Evolutionary conservation across 1,140 invertebrate species (phyloP).

Genomic region (Heliconius congener): DNA sequence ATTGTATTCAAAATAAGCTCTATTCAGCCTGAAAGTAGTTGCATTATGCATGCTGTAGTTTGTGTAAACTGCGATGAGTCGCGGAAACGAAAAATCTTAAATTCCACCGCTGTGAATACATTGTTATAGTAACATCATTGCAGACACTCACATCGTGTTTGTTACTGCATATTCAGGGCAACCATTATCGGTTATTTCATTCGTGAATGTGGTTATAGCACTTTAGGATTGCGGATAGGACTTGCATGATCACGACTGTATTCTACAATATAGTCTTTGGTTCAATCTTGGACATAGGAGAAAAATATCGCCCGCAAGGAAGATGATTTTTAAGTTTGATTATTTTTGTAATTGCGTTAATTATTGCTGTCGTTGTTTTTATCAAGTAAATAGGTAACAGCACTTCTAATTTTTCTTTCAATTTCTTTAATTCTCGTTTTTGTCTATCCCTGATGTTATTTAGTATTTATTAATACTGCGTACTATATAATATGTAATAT

Average conservation of each 20-base stretch:
- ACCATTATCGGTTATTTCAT: conserved; percentile 21
- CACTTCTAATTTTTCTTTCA: no score
- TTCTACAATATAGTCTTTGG: not conserved
- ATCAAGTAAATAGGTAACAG: no score
- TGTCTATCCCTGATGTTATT: no score
- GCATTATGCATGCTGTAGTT: conserved; percentile 38
- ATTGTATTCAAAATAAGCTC: conserved; percentile 16
- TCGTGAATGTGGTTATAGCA: not conserved
- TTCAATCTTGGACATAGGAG: not conserved
- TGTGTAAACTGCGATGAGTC: conserved; percentile 33
- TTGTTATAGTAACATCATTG: conserved; percentile 37
- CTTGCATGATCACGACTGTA: not conserved
- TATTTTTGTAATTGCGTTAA: not conserved
- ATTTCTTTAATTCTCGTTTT: no score
- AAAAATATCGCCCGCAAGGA: not conserved
- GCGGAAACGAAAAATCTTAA: conserved; percentile 43
- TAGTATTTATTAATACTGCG: no score
- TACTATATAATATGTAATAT: no score
- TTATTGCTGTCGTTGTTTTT: no score
- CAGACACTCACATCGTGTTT: conserved; percentile 25
- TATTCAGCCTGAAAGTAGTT: conserved; percentile 21
- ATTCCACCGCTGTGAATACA: conserved; percentile 36
- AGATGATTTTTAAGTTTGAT: not conserved
- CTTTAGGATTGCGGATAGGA: not conserved
- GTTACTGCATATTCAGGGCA: conserved; percentile 14